Evolutionary conservation across 2,797 vertebrate species (phyloP), one percentile per base, ranked within the genome.

Genomic region (Etheostoma perlongum): DNA sequence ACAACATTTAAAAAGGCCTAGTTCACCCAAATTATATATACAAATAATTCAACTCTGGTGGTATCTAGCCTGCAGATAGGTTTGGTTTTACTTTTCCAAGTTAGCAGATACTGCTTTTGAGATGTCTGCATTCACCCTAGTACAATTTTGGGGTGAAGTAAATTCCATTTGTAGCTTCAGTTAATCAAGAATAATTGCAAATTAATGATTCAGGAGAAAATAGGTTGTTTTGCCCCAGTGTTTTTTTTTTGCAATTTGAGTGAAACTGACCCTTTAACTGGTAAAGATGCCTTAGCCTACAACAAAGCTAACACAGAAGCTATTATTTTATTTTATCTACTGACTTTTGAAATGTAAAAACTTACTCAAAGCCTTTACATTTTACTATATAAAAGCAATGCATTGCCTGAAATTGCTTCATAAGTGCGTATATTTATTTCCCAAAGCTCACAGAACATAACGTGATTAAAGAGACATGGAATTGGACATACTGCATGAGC

Each of bases 341-440:
- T 40, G 36, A 40, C 36, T 12, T 12, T 1, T 40, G 10, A 11
- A 40, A 40, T 40, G 36, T 40, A 40, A 40, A 40, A 10, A 40
- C 10, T 36, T 10, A 36, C 36, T 36, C 42, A 44, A 44, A 44
- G 12, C 13, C 42, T 44, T 44, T 15, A 15, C 12, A 7, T 19
- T 23, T 27, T 67, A 36, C 46, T 67, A 14, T 6, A 57, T 49
- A 23, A 46, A 52, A 15, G 15, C 53, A 2, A 7, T 42, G 12
- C 23, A 44, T 16, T 16, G n/a, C 23, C 40, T n/a, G 6, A 36
- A 14, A 52, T 0, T 30, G 53, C 9, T 60, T 74, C 36, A 54
- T 23, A 9, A 40, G 16, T 21, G 5, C 5, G 6, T 25, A 1
- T 33, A 5, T 82, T 74, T 83, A 80, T 71, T 77, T 72, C 16